Evolutionary conservation across 2,888 invertebrate genomes (phyloP).

Genomic region (Nemoura dubitans): DNA sequence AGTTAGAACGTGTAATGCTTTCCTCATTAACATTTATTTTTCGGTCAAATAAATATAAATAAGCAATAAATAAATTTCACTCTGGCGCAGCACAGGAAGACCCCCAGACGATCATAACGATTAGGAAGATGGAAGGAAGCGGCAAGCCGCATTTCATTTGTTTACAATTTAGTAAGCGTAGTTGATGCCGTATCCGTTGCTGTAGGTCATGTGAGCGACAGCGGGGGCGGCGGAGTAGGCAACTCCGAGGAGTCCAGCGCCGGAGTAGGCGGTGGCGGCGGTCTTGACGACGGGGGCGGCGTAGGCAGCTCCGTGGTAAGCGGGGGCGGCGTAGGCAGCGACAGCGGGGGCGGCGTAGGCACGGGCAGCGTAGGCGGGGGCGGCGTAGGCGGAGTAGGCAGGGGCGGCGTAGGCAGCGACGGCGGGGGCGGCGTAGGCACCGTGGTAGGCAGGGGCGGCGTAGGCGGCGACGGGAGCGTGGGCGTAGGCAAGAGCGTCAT

Average conservation of each 20-base stretch:
- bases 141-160: background rate
- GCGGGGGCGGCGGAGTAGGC: slow-evolving; percentile 54
- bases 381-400: slow-evolving; percentile 54
- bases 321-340: slow-evolving; percentile 49
- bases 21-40: slow-evolving; percentile 30
- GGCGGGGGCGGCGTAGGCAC: slow-evolving; percentile 51
- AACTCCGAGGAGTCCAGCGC: slow-evolving; percentile 60
- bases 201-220: slow-evolving; percentile 69
- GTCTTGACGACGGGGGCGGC: slow-evolving; percentile 58
- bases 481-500: slow-evolving; percentile 55
- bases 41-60: slow-evolving; percentile 26
- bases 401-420: slow-evolving; percentile 51
- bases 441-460: slow-evolving; percentile 54
- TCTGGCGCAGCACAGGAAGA: slow-evolving; percentile 15
- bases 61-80: slow-evolving; percentile 29
- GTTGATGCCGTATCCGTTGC: slow-evolving; percentile 65
- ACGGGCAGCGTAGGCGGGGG: slow-evolving; percentile 54
- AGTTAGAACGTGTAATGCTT: background rate
- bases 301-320: slow-evolving; percentile 54
- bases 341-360: slow-evolving; percentile 53
- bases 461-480: no score
- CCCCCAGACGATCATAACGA: slow-evolving; percentile 1
- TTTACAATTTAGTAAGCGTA: slow-evolving; percentile 64
- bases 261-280: slow-evolving; percentile 60
- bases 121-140: slow-evolving; percentile 15